These are phyloP conservation scores for Denticeps clupeoides DNA, from an alignment of 2,797 vertebrate genomes.

Conservation along the genomic window DNA sequence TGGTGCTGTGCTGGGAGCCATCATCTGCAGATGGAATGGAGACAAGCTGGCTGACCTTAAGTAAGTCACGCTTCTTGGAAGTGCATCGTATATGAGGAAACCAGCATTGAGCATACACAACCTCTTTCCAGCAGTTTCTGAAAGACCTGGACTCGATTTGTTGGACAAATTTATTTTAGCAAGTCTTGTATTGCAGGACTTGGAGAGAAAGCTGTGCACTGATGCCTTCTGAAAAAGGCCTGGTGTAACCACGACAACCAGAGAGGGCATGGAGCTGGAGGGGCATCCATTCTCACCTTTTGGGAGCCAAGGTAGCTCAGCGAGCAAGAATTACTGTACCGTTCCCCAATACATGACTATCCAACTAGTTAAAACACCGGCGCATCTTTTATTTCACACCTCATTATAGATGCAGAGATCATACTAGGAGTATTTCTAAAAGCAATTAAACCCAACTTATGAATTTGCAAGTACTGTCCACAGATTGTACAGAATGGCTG, in stretches of 20 bases:
- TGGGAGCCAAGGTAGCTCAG: slow-evolving; percentile 55
- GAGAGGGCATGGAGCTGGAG: slow-evolving; percentile 63
- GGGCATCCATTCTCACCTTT: slow-evolving; percentile 64
- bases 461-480: slow-evolving; percentile 5
- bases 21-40: slow-evolving; percentile 61
- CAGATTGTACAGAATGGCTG: slow-evolving; percentile 68
- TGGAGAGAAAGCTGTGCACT: slow-evolving; percentile 69
- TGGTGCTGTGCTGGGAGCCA: slow-evolving; percentile 57
- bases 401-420: too few species aligned
- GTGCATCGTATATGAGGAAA: not conserved
- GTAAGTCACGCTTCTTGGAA: slow-evolving; percentile 34
- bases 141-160: not conserved
- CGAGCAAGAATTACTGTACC: not conserved
- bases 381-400: too few species aligned
- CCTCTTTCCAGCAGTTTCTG: not conserved
- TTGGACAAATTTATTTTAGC: not conserved
- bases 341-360: too few species aligned
- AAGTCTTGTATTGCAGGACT: slow-evolving; percentile 42
- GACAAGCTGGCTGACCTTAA: slow-evolving; percentile 66
- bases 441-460: too few species aligned
- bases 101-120: too few species aligned
- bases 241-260: slow-evolving; percentile 73
- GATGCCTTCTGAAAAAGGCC: slow-evolving; percentile 53
- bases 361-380: too few species aligned
- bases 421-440: too few species aligned